Base-by-base conservation (phyloP, 1,140 invertebrate genomes). In the Drosophila bifasciata region DNA sequence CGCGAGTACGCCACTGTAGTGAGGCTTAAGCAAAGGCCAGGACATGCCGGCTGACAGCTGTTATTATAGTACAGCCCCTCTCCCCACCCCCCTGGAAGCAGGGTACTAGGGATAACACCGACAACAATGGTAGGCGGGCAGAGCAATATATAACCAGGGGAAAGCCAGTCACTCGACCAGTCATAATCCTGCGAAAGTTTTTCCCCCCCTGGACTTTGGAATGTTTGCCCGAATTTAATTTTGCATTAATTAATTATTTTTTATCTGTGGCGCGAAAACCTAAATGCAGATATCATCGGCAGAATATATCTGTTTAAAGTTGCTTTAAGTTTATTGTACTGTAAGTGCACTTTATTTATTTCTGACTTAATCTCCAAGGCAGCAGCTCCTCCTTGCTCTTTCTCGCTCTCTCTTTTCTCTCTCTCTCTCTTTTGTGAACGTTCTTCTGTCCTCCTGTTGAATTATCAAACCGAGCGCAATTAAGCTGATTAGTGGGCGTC, bases 1-100 rank as follows among this genome's bases (percentile, higher is more conserved):
- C 39, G 36, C 6, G 16, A 40, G 55, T 21, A 41, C 16, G 13
- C 19, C 11, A 16, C 39, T 25, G 46, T n/a, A n/a, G n/a, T n/a
- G 59, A 40, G 66, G 50, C 59, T 73, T 74, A 59, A 41, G 63
- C 63, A 64, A 68, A 75, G 63, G 50, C 58, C 73, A 50, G 64
- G 61, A 86, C 69, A 81, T 66, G 61, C 44, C 77, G 69, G 71
- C 74, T 85, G 77, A 75, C 62, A 88, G 81, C 81, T 70, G 64
- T 88, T 78, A 67, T 81, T 88, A 75, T 78, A 76, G 62, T 75
- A 77, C 67, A n/a, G 67, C 62, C 28, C 58, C 49, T 57, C 0
- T 7, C 7, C 7, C 25, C 25, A 1, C 1, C 25, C 28, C 70
- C 11, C 4, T 13, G 32, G 32, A 6, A 44, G 57, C 25, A 76